These are phyloP conservation scores for Ooceraea biroi DNA, from an alignment of 1,140 invertebrate genomes.

Conservation along the genomic window DNA sequence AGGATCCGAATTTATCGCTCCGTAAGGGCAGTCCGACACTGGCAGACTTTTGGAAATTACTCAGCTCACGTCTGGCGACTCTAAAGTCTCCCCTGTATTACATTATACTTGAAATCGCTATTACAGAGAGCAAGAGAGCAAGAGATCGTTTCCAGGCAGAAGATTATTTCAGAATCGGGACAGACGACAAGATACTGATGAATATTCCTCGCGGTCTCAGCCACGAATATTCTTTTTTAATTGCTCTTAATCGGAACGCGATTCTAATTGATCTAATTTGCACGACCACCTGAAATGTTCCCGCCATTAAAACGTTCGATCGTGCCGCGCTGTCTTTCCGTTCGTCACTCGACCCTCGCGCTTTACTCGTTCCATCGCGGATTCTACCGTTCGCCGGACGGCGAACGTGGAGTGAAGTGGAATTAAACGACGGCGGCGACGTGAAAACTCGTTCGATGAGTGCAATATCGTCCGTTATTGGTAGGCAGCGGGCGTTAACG, in stretches of 20 bases:
- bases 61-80: constrained; percentile 32
- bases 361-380: constrained; percentile 20
- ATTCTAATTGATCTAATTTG: constrained; percentile 23
- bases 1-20: constrained; percentile 52
- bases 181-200: constrained; percentile 2
- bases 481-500: constrained; percentile 52
- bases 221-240: background rate
- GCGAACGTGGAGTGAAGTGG: no score
- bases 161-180: background rate
- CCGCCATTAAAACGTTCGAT: constrained; percentile 13
- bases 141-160: constrained; percentile 2
- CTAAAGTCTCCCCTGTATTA: background rate
- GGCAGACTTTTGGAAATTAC: constrained; percentile 55
- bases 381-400: constrained; percentile 32
- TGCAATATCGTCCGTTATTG: constrained; percentile 70
- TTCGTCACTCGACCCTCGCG: constrained; percentile 10
- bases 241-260: background rate
- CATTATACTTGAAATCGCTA: background rate
- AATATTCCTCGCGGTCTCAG: background rate
- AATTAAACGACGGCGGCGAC: constrained; percentile 21
- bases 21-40: constrained; percentile 33
- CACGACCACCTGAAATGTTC: background rate
- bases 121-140: no score
- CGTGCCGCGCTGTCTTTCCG: background rate
- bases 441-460: constrained; percentile 67